phyloP scores from a whole-genome alignment of 2,113 vertebrate species.

The Platysternon megacephalum region DNA sequence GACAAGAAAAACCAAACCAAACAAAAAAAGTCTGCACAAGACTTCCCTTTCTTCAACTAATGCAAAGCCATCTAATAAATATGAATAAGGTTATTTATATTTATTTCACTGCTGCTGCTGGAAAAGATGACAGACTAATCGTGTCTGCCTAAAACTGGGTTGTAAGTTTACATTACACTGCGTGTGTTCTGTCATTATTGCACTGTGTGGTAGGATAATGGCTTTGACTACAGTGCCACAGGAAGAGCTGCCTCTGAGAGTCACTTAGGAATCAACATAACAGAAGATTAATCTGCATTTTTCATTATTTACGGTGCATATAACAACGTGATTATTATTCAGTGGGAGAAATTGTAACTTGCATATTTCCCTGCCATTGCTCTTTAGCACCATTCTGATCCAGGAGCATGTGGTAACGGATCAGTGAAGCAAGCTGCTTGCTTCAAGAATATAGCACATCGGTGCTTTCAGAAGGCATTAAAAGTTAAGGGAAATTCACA shows the following conservation, averaged over 20 bases:
- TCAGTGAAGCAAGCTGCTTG: conserved; percentile 2
- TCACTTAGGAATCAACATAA: conserved; percentile 63
- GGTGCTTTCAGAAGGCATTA: conserved; percentile 15
- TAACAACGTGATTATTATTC: conserved; percentile 49
- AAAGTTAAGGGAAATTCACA: conserved; percentile 5
- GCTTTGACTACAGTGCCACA: conserved; percentile 68
- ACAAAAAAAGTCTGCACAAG: conserved; percentile 15
- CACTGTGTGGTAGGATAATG: conserved; percentile 57
- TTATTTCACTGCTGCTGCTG: conserved; percentile 7
- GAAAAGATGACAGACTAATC: conserved; percentile 70
- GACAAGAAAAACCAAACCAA: conserved; percentile 39
- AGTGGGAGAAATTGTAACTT: background rate
- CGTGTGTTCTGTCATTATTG: conserved; percentile 69
- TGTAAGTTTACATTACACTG: conserved; percentile 73
- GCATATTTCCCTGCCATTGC: background rate
- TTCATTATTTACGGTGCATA: conserved; percentile 39
- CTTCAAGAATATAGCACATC: background rate
- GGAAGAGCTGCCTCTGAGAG: conserved; percentile 71
- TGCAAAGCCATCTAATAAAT: conserved; percentile 53
- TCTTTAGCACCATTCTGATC: background rate
- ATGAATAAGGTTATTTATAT: conserved; percentile 49
- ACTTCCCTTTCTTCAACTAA: background rate
- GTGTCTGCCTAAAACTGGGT: conserved; percentile 55
- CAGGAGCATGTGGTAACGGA: background rate
- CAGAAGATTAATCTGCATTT: conserved; percentile 46